Evolutionary conservation across 2,113 vertebrate genomes (phyloP).

Genomic region (Pagrus major): DNA sequence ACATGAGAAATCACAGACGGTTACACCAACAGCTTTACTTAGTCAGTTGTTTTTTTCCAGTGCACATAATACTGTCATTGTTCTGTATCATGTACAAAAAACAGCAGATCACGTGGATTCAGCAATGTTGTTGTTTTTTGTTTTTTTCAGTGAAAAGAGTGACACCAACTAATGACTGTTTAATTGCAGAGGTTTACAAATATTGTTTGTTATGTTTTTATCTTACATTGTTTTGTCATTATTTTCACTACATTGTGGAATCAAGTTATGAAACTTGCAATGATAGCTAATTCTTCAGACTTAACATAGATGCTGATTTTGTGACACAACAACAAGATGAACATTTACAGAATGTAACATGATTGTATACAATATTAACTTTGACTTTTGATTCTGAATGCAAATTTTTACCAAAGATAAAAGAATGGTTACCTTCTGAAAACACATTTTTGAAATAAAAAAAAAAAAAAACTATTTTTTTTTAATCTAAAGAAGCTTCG

Average conservation of each 20-base stretch:
- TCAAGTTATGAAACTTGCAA: neutral
- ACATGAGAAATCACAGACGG: too few relatives aligned
- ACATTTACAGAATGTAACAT: neutral
- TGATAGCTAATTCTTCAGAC: neutral
- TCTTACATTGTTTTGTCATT: neutral
- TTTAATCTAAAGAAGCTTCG: neutral
- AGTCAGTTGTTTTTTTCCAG: too few relatives aligned
- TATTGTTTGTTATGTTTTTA: neutral
- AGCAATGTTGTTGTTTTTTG: too few relatives aligned
- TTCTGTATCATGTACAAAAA: neutral
- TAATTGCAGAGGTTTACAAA: neutral
- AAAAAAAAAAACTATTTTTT: too few relatives aligned
- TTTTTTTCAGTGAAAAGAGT: neutral
- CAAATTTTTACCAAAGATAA: neutral
- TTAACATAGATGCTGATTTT: neutral
- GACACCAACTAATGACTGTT: neutral
- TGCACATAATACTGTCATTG: too few relatives aligned
- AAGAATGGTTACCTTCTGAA: neutral
- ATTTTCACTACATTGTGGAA: neutral
- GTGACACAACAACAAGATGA: neutral
- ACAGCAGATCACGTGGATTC: neutral
- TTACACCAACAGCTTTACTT: too few relatives aligned
- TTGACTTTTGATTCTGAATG: neutral
- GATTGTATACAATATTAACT: neutral
- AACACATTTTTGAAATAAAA: neutral